These are phyloP conservation scores for Lophotis ruficrista DNA, from an alignment of 2,113 vertebrate species.

Conservation along the genomic window DNA sequence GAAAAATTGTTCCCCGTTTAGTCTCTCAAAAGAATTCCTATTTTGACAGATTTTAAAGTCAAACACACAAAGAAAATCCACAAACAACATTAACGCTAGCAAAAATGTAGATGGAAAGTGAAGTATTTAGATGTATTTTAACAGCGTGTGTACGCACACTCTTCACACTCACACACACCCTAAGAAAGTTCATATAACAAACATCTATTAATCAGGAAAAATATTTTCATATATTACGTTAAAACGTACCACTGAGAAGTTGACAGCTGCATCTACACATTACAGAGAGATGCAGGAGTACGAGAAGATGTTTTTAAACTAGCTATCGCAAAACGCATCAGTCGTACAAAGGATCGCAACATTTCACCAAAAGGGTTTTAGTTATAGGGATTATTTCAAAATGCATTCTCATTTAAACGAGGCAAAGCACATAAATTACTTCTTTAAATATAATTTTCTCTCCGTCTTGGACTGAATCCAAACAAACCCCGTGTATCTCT, in stretches of 20 bases:
- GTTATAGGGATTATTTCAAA: constrained; percentile 33
- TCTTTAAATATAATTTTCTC: constrained; percentile 59
- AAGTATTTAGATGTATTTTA: neutral
- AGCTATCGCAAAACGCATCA: neutral
- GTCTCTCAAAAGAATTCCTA: neutral
- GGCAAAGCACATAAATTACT: constrained; percentile 42
- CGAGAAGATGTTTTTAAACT: neutral
- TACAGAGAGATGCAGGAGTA: neutral
- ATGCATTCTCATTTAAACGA: constrained; percentile 59
- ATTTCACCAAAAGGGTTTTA: constrained; percentile 10
- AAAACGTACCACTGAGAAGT: neutral
- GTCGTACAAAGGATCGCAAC: neutral
- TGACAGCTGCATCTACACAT: constrained; percentile 5
- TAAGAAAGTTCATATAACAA: neutral
- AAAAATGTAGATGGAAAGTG: neutral
- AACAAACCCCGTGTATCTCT: constrained; percentile 62
- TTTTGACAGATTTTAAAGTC: neutral
- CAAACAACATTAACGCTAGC: neutral
- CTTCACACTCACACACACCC: neutral
- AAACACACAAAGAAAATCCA: neutral
- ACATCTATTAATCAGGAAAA: neutral
- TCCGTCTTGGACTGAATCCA: constrained; percentile 74
- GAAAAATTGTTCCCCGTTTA: neutral
- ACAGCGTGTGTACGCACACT: neutral
- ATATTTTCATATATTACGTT: neutral